Percentiles rank a stretch among this genome's conserved stretches.
phyloP scores from a whole-genome alignment of 2,113 vertebrate species.

The Chrysemys picta region DNA sequence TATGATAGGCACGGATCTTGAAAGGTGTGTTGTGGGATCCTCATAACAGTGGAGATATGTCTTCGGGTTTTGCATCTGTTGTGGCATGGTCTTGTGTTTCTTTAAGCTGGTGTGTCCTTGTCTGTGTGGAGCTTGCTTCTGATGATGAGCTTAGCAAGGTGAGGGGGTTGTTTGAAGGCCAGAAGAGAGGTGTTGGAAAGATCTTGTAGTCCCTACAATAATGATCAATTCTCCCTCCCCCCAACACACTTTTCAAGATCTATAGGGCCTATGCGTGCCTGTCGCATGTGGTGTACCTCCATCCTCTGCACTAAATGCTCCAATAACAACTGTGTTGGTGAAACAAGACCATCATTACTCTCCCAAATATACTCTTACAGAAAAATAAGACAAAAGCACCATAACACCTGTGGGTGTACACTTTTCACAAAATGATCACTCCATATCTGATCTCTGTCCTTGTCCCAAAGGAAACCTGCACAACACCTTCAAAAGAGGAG shows the following conservation, averaged over 20 bases:
- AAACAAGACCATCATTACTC: neutral
- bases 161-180: neutral
- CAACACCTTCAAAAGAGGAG: neutral
- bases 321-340: neutral
- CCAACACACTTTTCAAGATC: neutral
- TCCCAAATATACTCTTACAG: neutral
- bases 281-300: neutral
- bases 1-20: neutral
- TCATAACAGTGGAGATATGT: neutral
- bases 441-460: neutral
- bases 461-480: too few relatives aligned
- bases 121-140: neutral
- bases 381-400: neutral
- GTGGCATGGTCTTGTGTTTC: neutral
- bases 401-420: neutral
- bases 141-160: neutral
- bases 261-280: neutral
- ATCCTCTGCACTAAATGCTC: neutral
- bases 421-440: neutral
- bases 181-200: neutral
- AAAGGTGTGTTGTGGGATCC: neutral
- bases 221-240: neutral
- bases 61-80: neutral
- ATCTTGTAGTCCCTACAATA: neutral
- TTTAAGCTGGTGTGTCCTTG: neutral